These are phyloP conservation scores for Nyctereutes procyonoides DNA, from an alignment of 2,113 vertebrate species.

Conservation along the genomic window DNA sequence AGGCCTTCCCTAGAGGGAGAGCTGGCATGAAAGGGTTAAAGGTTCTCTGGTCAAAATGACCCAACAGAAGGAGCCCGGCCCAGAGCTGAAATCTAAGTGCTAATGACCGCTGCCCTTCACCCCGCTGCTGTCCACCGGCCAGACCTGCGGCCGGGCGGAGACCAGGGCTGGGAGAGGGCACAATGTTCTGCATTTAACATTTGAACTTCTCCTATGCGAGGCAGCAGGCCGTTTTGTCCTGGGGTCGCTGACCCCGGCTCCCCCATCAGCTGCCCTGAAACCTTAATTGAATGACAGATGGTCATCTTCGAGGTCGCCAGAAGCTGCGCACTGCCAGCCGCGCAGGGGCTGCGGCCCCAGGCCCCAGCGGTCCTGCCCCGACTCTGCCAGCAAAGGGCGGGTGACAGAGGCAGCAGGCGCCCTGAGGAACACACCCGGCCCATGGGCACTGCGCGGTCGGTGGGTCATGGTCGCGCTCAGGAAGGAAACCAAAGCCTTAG, in stretches of 20 bases:
- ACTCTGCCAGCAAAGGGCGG: background rate
- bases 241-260: conserved; percentile 90
- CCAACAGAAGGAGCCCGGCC: conserved; percentile 87
- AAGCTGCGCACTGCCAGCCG: conserved; percentile 71
- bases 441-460: background rate
- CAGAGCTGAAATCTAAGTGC: conserved; percentile 88
- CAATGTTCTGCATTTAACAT: conserved; percentile 89
- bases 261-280: conserved; percentile 89
- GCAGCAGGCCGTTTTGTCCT: conserved; percentile 89
- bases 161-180: conserved; percentile 76
- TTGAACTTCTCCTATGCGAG: conserved; percentile 88
- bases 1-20: conserved; percentile 24
- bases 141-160: conserved; percentile 70
- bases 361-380: conserved; percentile 14
- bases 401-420: background rate
- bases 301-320: conserved; percentile 87
- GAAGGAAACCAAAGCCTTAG: background rate
- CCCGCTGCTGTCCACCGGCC: conserved; percentile 77
- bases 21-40: conserved; percentile 76
- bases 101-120: conserved; percentile 89
- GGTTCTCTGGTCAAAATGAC: conserved; percentile 83
- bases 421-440: background rate
- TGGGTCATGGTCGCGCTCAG: background rate
- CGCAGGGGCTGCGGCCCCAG: conserved; percentile 38
- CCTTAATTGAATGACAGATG: conserved; percentile 94